Conservation (phyloP, 2,113 vertebrate genomes). For the Microcebus griseorufus region DNA sequence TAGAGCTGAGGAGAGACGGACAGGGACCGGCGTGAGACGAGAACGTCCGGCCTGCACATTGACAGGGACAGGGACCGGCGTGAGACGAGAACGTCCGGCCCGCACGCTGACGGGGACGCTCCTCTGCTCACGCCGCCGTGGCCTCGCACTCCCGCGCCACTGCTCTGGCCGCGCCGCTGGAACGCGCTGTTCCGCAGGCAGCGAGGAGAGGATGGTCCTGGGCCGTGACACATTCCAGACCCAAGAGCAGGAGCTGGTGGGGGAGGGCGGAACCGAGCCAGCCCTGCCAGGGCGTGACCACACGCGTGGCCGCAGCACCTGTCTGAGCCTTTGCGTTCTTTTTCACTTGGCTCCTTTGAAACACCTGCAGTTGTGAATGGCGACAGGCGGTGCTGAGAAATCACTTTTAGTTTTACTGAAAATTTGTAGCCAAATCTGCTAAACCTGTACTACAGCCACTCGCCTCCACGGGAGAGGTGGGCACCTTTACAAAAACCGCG, state of each 20-base stretch:
- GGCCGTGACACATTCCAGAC: not conserved
- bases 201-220: no score
- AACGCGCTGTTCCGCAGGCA: no score
- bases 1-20: slow-evolving; percentile 88
- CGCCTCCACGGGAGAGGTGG: fast-evolving
- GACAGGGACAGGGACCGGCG: not conserved
- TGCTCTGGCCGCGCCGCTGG: fast-evolving
- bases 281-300: fast-evolving
- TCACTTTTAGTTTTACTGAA: fast-evolving
- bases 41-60: fast-evolving
- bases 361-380: fast-evolving
- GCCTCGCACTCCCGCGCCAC: fast-evolving
- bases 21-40: not conserved
- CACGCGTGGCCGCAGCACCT: fast-evolving
- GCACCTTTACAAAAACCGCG: no score
- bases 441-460: not conserved
- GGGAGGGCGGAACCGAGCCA: no score
- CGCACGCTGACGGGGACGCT: fast-evolving
- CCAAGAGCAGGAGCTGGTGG: not conserved
- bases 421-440: fast-evolving
- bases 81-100: fast-evolving
- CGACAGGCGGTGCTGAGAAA: no score
- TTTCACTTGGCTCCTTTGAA: not conserved
- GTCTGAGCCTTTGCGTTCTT: fast-evolving
- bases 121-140: fast-evolving